Evolutionary conservation across 2,888 invertebrate genomes (phyloP), one percentile per base, ranked within the genome.

Genomic region (Salticus scenicus): DNA sequence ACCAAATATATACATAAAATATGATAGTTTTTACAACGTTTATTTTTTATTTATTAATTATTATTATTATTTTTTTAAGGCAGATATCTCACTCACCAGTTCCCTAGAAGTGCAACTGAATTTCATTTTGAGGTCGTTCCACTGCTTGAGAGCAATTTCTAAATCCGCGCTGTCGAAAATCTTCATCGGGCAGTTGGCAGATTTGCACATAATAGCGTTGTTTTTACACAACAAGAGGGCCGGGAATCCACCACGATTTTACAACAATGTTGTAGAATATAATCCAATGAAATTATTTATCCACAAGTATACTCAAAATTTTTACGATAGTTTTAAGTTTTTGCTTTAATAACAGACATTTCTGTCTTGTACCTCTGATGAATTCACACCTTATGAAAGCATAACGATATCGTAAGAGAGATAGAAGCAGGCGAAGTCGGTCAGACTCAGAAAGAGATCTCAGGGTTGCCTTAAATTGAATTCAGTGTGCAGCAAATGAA

Each of bases 111-210:
- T 77, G 51, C 85, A 85, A 24, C 85, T 64, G 37, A 85, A 80
- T 71, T 85, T 85, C 85, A 85, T 85, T 51, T 85, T 85, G 31
- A 85, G 63, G 67, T 85, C 79, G 71, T 77, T 77, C 85, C 74
- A 85, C 79, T 85, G 85, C 73, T 85, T 85, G 31, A 85, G 71
- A 31, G 85, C 85, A 37, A 85, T 85, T 79, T 79, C 85, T 63
- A 85, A 75, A 85, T 85, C 85, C 28, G 71, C 66, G 75, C 85
- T 79, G 73, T 85, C 85, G 63, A 85, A 85, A 57, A 77, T 75
- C 72, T 85, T 85, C 85, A 85, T 85, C 66, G 73, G 72, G 42
- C 85, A 85, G 75, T 80, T 66, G n/a, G 85, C 73, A 20, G 85
- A 85, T 42, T 85, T 85, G 85, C 85, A 85, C 85, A 85, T 85